Evolutionary conservation across 2,797 vertebrate species (phyloP).

Genomic region (Meda fulgida): DNA sequence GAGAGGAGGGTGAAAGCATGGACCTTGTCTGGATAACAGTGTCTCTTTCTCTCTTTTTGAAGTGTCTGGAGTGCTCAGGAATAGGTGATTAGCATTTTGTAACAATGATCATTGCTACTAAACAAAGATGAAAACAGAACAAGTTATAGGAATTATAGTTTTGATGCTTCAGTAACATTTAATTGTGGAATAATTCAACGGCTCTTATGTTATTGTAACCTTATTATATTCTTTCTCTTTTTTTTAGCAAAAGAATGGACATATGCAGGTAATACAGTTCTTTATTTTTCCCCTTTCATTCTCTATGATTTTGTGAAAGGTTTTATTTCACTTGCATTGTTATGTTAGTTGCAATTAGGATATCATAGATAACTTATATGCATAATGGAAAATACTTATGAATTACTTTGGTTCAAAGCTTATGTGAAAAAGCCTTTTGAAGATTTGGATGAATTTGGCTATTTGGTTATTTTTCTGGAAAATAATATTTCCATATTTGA

Average conservation of each 20-base stretch:
- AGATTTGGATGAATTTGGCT: not conserved
- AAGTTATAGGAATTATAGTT: not conserved
- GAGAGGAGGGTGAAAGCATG: slow-evolving; percentile 69
- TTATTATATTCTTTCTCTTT: slow-evolving; percentile 3
- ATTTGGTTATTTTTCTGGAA: not conserved
- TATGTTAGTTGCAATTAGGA: not conserved
- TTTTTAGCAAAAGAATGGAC: slow-evolving; percentile 61
- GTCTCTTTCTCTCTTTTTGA: slow-evolving; percentile 63
- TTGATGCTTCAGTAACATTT: not conserved
- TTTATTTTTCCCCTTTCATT: not conserved
- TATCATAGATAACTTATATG: not conserved
- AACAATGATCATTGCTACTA: not conserved
- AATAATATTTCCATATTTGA: not conserved
- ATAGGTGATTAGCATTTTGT: slow-evolving; percentile 68
- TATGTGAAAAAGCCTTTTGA: not conserved
- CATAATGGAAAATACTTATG: not conserved
- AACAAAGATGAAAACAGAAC: not conserved
- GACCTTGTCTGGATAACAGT: slow-evolving; percentile 70
- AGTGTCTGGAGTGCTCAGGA: slow-evolving; percentile 62
- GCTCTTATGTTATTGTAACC: not conserved
- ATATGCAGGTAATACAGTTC: slow-evolving; percentile 60
- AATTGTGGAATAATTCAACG: not conserved
- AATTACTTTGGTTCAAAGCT: not conserved
- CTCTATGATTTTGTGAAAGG: not conserved
- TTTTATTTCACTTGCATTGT: not conserved